Conservation (phyloP, 2,113 vertebrate species). For the Alaudala cheleensis region DNA sequence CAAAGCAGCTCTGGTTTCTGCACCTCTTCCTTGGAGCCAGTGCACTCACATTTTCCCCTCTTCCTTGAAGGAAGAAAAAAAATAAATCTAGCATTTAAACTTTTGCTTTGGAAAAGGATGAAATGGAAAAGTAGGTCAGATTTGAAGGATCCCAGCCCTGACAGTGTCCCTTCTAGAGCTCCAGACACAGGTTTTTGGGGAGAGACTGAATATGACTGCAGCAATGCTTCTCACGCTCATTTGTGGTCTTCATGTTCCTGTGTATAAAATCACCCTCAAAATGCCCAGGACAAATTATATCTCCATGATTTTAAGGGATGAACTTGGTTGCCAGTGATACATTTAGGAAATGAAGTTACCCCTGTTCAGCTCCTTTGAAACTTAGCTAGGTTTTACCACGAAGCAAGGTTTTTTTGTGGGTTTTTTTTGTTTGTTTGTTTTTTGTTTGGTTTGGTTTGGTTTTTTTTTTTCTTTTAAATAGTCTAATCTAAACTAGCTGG, state of each 20-base stretch:
- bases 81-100: background rate
- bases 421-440: background rate
- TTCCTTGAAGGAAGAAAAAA: background rate
- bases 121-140: constrained; percentile 50
- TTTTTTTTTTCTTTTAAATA: background rate
- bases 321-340: background rate
- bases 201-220: constrained; percentile 12
- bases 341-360: background rate
- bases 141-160: constrained; percentile 55
- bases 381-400: background rate
- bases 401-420: background rate
- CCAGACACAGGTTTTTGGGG: constrained; percentile 23
- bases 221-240: background rate
- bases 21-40: background rate
- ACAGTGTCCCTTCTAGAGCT: constrained; percentile 40
- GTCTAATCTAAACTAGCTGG: constrained; percentile 44
- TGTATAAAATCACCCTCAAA: background rate
- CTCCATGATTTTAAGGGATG: background rate
- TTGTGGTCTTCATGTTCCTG: background rate
- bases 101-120: constrained; percentile 33
- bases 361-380: background rate
- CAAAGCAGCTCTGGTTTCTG: background rate
- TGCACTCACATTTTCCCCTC: background rate
- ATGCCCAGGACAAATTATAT: background rate
- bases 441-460: no score